Evolutionary conservation across 2,888 invertebrate species (phyloP).

Genomic region (Ophonus ardosiacus): DNA sequence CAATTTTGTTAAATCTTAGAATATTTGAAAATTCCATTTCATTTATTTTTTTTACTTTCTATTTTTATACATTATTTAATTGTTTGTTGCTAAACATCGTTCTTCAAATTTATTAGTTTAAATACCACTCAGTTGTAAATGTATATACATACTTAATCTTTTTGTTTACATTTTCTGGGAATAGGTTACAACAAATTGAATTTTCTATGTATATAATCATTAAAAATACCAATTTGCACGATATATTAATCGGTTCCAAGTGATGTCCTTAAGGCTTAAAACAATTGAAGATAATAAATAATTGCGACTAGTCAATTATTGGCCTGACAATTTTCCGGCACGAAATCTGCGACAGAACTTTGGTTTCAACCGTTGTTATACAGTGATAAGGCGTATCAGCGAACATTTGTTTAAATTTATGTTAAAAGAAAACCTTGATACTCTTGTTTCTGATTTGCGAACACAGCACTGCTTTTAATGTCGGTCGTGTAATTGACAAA

Average conservation of each 20-base stretch:
- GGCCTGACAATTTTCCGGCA: not conserved
- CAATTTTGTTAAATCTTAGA: too few relatives aligned
- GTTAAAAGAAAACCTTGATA: slow-evolving; percentile 59
- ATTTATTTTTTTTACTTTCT: too few relatives aligned
- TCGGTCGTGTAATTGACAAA: slow-evolving; percentile 49
- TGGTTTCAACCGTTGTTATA: slow-evolving; percentile 47
- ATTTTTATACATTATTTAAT: too few relatives aligned
- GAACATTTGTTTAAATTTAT: slow-evolving; percentile 63
- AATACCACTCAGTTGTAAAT: not conserved
- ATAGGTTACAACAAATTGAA: not conserved
- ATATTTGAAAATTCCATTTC: too few relatives aligned
- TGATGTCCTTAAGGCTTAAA: slow-evolving; percentile 17
- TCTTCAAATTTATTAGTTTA: not conserved
- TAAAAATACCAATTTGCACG: not conserved
- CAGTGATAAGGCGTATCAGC: slow-evolving; percentile 53
- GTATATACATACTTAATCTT: not conserved
- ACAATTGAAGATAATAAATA: slow-evolving; percentile 6
- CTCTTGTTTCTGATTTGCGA: slow-evolving; percentile 48
- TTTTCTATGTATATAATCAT: not conserved
- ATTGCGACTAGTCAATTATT: slow-evolving; percentile 9
- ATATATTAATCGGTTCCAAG: not conserved
- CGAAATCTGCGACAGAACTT: slow-evolving; percentile 37
- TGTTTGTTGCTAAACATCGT: not conserved
- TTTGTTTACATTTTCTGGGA: not conserved
- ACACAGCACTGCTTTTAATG: slow-evolving; percentile 61